Evolutionary conservation across 2,113 vertebrate species (phyloP).

Genomic region (Dendrocopos noguchii): DNA sequence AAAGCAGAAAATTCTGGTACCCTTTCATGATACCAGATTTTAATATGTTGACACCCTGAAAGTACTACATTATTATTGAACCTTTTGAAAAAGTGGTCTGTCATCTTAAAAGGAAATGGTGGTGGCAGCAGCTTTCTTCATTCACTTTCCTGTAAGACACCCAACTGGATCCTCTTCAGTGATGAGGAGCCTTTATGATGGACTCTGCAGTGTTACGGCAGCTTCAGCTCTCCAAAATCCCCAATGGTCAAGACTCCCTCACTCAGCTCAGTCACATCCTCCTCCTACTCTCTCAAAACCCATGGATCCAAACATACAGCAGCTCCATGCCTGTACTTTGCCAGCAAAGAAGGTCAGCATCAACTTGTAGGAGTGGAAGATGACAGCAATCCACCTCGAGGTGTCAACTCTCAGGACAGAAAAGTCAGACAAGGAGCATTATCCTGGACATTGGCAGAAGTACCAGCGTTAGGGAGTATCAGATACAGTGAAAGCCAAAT

Average conservation of each 20-base stretch:
- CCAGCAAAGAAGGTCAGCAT: neutral
- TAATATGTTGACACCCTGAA: fast-evolving
- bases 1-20: neutral
- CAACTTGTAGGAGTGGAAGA: neutral
- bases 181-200: neutral
- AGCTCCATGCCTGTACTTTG: neutral
- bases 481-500: fast-evolving
- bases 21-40: neutral
- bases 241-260: neutral
- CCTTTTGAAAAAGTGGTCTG: neutral
- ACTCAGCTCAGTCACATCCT: neutral
- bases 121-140: neutral
- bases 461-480: too few relatives aligned
- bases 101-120: neutral
- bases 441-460: neutral
- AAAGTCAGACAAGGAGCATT: neutral
- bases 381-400: neutral
- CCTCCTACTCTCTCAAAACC: neutral
- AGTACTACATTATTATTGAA: neutral
- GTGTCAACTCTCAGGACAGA: neutral
- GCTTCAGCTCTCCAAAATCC: neutral
- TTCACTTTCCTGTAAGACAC: neutral
- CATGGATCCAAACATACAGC: neutral
- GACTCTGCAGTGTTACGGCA: fast-evolving
- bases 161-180: neutral